A percentile compares a stretch with the other conserved stretches of the same genome.
Conservation (phyloP, 2,113 vertebrate genomes). For the Thalassoma bifasciatum region DNA sequence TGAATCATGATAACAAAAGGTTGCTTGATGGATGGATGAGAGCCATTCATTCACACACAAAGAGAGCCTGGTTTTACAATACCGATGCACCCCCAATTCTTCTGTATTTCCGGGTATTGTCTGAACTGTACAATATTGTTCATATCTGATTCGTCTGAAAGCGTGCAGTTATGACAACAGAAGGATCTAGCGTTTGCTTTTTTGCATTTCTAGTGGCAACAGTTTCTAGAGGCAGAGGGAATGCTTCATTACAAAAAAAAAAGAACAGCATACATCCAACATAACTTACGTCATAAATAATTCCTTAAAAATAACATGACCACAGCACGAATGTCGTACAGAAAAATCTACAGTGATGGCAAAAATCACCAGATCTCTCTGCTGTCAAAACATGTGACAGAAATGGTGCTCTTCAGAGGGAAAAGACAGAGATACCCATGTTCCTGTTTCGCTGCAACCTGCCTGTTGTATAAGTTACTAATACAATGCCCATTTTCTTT, state of each 20-base stretch:
- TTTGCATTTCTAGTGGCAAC: slow-evolving; percentile 78
- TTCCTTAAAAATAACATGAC: slow-evolving; percentile 82
- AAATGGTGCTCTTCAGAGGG: slow-evolving; percentile 65
- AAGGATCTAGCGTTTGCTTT: slow-evolving; percentile 60
- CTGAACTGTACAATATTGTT: slow-evolving; percentile 40
- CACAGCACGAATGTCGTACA: slow-evolving; percentile 75
- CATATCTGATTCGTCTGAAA: slow-evolving; percentile 31
- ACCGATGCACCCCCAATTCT: slow-evolving; percentile 55
- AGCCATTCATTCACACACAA: slow-evolving; percentile 52
- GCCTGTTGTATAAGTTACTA: slow-evolving; percentile 55
- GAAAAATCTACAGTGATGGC: slow-evolving; percentile 79
- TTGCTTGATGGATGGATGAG: slow-evolving; percentile 36
- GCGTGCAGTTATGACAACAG: slow-evolving; percentile 54
- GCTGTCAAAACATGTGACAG: slow-evolving; percentile 70
- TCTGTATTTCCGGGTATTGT: slow-evolving; percentile 35
- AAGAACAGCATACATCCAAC: slow-evolving; percentile 81
- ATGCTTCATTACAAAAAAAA: slow-evolving; percentile 84
- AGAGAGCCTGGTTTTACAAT: slow-evolving; percentile 52
- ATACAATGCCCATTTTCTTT: slow-evolving; percentile 74
- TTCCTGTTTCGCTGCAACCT: slow-evolving; percentile 56
- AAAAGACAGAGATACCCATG: slow-evolving; percentile 59
- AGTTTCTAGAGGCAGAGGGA: slow-evolving; percentile 83
- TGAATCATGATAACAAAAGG: slow-evolving; percentile 23
- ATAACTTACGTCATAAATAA: slow-evolving; percentile 88
- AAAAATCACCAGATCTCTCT: slow-evolving; percentile 72